phyloP scores from a whole-genome alignment of 2,113 vertebrate species.

The Arizona elegans region DNA sequence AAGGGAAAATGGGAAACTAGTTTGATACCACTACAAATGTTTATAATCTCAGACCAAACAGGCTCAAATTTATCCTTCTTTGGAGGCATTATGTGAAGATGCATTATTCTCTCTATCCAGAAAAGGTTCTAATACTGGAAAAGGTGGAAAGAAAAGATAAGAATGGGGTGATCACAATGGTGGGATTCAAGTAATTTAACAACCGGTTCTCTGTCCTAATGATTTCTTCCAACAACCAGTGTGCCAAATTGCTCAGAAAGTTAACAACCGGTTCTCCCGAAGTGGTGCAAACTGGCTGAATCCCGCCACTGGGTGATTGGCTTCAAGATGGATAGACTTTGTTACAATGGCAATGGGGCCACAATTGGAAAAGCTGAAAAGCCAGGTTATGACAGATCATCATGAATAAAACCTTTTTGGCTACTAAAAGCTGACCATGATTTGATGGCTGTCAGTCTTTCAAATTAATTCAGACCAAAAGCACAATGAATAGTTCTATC shows the following conservation, averaged over 20 bases:
- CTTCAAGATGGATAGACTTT: not conserved
- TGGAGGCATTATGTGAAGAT: not conserved
- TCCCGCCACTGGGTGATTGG: not conserved
- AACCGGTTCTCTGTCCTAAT: no score
- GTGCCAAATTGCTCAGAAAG: no score
- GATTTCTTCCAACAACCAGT: no score
- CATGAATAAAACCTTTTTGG: not conserved
- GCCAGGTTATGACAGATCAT: not conserved
- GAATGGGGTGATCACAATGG: not conserved
- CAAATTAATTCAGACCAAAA: not conserved
- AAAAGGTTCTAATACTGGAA: not conserved
- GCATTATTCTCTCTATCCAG: not conserved
- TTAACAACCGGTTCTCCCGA: no score
- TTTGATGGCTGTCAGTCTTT: not conserved
- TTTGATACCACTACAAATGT: not conserved
- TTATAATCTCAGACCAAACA: not conserved
- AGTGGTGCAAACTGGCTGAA: no score
- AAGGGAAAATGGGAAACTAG: not conserved
- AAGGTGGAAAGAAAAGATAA: not conserved
- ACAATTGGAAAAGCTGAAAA: not conserved
- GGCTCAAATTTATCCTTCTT: not conserved
- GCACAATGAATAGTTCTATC: not conserved
- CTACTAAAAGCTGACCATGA: not conserved
- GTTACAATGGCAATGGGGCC: not conserved
- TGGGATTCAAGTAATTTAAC: no score